Evolutionary conservation across 30 jellyfish, hydroid and myxozoan genomes (phyloP), one percentile per base, ranked within the genome.

Genomic region (Hydractinia echinata): DNA sequence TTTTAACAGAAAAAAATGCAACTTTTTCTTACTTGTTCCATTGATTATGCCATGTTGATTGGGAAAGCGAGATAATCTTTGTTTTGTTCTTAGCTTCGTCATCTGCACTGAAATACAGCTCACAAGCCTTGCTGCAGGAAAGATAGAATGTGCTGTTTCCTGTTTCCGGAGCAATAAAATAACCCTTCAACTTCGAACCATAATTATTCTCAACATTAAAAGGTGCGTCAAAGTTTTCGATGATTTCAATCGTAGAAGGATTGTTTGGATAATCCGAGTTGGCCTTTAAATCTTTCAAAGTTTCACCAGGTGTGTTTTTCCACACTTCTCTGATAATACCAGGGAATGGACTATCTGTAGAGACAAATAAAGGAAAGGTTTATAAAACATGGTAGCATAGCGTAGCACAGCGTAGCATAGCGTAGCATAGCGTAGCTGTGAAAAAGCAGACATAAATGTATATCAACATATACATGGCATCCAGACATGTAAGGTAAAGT

Each of bases 211-310:
- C 97, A 39, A 91, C 79, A 71, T 91, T 91, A 77, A 91, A 91
- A n/a, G 97, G 97, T 7, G 97, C 97, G 76, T 91, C 97, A 61
- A 91, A 91, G 67, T 91, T 91, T 62, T 91, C 97, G 55, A 91
- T 91, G 53, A 91, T 91, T 72, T 91, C 97, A n/a, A 91, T 91
- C 62, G 85, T 85, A 4, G 95, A 15, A 51, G 97, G 97, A 60
- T 91, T 91, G 85, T 91, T 91, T 39, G 97, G 97, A 73, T 86
- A 91, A 60, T 91, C 96, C 11, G 97, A 92, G 81, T 85, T 81
- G 54, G 90, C 67, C 61, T 82, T 81, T 64, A 91, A 77, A 51
- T 68, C 90, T 44, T 85, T 83, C 80, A 91, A 70, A 39, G 82
- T 86, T 14, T 90, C 77, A 20, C 97, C 97, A 4, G 97, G 97